These are phyloP conservation scores for Chrysolina americana DNA, from an alignment of 2,888 invertebrate genomes.

Conservation along the genomic window DNA sequence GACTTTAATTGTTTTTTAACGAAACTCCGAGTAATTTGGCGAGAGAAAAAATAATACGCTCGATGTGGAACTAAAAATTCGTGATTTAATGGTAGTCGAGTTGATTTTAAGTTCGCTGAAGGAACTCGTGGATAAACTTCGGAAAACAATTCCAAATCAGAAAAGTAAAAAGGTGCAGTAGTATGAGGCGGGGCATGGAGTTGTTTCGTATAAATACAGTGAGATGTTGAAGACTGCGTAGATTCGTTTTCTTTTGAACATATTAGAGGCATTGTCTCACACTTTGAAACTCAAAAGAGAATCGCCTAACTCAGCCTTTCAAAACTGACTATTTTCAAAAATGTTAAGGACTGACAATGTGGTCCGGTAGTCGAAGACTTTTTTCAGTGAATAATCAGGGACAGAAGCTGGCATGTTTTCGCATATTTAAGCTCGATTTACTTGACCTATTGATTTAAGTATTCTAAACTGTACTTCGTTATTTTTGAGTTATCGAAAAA, in stretches of 20 bases:
- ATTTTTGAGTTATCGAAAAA: too few species aligned
- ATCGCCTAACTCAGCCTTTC: too few species aligned
- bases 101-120: slow-evolving; percentile 12
- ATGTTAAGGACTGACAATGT: too few species aligned
- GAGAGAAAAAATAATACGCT: slow-evolving; percentile 25
- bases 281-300: too few species aligned
- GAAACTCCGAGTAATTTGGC: slow-evolving; percentile 33
- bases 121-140: slow-evolving; percentile 2
- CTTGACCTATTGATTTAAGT: too few species aligned
- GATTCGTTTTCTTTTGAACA: background rate
- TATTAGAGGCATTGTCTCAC: background rate
- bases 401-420: too few species aligned
- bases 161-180: background rate
- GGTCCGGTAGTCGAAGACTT: too few species aligned
- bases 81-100: slow-evolving; percentile 21
- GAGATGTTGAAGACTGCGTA: background rate
- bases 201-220: background rate
- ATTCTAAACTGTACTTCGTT: too few species aligned
- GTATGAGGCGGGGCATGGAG: background rate
- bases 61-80: slow-evolving; percentile 21
- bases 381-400: too few species aligned
- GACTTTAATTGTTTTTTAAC: slow-evolving; percentile 47
- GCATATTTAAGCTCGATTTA: too few species aligned
- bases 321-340: too few species aligned
- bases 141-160: slow-evolving; percentile 2